These are phyloP conservation scores for Ormyrus labotus DNA, from an alignment of 2,888 invertebrate genomes.

Conservation along the genomic window DNA sequence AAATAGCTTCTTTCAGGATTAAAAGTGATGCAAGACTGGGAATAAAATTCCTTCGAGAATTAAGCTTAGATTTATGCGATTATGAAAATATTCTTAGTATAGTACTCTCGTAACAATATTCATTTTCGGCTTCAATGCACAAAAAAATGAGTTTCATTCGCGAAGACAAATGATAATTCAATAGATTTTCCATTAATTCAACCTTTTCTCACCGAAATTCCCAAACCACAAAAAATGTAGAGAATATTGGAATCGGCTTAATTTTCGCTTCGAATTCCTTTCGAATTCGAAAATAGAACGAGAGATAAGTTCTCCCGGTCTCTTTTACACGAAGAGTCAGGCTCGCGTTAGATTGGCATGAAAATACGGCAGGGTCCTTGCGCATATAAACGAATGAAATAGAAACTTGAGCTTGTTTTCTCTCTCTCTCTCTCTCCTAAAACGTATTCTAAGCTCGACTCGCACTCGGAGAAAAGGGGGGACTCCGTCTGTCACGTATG, in stretches of 20 bases:
- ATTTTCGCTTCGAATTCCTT: conserved; percentile 24
- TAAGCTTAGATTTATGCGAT: conserved; percentile 40
- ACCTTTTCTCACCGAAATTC: too few relatives aligned
- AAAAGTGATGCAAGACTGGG: too few relatives aligned
- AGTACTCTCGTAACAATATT: neutral
- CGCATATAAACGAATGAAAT: conserved; percentile 55
- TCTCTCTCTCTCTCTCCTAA: conserved; percentile 7
- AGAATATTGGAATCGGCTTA: neutral
- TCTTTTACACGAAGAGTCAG: neutral
- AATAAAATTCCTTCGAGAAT: conserved; percentile 21
- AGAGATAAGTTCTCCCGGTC: neutral
- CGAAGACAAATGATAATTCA: neutral
- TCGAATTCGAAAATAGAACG: conserved; percentile 21
- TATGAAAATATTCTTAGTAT: conserved; percentile 38
- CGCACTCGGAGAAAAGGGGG: conserved; percentile 8
- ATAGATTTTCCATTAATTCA: neutral
- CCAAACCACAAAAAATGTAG: too few relatives aligned
- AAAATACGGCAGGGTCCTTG: conserved; percentile 34
- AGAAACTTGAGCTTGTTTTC: conserved; percentile 34
- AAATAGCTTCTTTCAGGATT: too few relatives aligned
- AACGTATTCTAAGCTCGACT: conserved; percentile 41
- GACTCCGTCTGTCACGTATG: conserved; percentile 74
- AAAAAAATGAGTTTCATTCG: neutral
- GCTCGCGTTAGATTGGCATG: conserved; percentile 45
- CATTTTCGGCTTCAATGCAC: too few relatives aligned